Conservation (phyloP, 2,888 invertebrate species). For the Latheticus oryzae region DNA sequence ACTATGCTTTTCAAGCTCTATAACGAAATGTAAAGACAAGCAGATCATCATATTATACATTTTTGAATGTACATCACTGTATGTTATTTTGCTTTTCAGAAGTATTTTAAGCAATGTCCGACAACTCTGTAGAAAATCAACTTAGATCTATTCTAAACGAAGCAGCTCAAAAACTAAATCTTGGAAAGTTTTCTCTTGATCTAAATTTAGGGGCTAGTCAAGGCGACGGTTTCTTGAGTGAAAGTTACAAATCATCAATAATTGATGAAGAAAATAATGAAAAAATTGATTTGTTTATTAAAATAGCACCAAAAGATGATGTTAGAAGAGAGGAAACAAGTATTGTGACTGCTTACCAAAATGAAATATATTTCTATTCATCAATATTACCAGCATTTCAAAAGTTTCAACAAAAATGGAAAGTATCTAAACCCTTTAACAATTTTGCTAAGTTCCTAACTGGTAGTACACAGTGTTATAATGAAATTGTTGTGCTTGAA, state of each 20-base stretch:
- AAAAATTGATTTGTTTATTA: slow-evolving; percentile 6
- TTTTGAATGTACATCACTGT: too few species aligned
- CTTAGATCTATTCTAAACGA: too few species aligned
- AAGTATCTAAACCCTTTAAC: not conserved
- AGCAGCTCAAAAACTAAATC: not conserved
- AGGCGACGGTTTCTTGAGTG: slow-evolving; percentile 16
- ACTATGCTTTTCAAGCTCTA: too few species aligned
- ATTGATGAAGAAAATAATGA: not conserved
- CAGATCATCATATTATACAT: too few species aligned
- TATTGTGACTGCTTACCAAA: not conserved
- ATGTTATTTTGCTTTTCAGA: too few species aligned
- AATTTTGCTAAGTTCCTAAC: too few species aligned
- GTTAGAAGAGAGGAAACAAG: not conserved
- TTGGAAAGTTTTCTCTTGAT: not conserved
- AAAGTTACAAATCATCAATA: slow-evolving; percentile 6
- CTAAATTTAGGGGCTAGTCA: not conserved
- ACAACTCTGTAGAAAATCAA: not conserved
- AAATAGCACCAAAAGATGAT: slow-evolving; percentile 3
- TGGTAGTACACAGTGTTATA: slow-evolving; percentile 39
- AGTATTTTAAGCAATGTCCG: too few species aligned
- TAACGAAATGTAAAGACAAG: too few species aligned
- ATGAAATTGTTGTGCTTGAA: slow-evolving; percentile 15
- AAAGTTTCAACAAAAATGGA: slow-evolving; percentile 4
- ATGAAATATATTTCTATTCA: slow-evolving; percentile 14
- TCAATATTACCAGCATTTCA: not conserved